A percentile compares a stretch with the other conserved stretches of the same genome.
Conservation (phyloP, 2,797 vertebrate species). For the Typhlichthys subterraneus region DNA sequence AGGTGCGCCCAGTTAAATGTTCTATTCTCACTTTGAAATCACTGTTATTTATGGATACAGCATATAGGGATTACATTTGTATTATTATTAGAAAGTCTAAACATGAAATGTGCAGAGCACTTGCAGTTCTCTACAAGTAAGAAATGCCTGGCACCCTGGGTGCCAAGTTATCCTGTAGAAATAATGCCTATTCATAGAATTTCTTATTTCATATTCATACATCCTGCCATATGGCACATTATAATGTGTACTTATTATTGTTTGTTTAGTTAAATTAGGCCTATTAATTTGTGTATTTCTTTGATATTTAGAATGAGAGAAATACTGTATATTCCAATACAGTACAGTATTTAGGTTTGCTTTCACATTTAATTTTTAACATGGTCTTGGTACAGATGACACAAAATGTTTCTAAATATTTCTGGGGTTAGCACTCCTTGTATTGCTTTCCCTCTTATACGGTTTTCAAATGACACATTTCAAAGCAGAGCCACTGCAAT, state of each 20-base stretch:
- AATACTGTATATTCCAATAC: no score
- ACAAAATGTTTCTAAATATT: no score
- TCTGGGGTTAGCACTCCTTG: no score
- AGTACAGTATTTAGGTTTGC: no score
- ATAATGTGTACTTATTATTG: neutral
- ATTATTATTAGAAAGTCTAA: neutral
- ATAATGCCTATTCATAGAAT: neutral
- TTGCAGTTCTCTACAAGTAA: neutral
- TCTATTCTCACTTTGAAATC: no score
- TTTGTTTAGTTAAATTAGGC: no score
- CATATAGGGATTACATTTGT: neutral
- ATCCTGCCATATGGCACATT: neutral
- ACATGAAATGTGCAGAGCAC: neutral
- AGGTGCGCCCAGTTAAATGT: neutral
- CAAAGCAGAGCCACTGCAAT: constrained; percentile 18
- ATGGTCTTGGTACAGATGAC: no score
- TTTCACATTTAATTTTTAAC: no score
- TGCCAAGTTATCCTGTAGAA: neutral
- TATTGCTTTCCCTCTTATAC: constrained; percentile 20
- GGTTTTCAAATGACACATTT: constrained; percentile 29
- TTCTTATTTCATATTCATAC: neutral
- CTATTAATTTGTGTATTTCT: no score
- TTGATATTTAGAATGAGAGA: no score
- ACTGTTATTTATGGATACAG: no score
- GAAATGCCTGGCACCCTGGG: neutral